Conservation (phyloP, 2,888 invertebrate species). For the Strigamia transsilvanica region DNA sequence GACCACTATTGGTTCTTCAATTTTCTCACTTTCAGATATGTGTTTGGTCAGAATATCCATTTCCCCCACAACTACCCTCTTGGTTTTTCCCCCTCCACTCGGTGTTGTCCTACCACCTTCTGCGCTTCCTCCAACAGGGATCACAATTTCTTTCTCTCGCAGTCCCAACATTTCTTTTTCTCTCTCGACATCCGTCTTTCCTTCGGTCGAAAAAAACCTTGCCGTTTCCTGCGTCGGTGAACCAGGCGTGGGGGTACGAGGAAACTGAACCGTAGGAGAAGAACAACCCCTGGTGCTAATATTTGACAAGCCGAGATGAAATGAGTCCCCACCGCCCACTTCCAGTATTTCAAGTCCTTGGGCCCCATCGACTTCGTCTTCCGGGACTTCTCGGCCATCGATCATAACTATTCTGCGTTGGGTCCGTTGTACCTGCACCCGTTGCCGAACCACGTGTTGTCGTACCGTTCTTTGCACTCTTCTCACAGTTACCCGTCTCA, state of each 20-base stretch:
- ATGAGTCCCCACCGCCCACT: background rate
- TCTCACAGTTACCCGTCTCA: slow-evolving; percentile 39
- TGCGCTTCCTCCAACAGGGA: background rate
- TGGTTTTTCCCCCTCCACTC: background rate
- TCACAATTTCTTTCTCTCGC: background rate
- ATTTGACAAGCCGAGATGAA: background rate
- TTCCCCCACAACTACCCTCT: background rate
- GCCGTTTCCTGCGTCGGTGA: background rate
- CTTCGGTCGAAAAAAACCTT: background rate
- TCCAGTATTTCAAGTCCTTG: background rate
- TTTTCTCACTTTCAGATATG: background rate
- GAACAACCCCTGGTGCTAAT: background rate
- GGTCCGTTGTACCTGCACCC: slow-evolving; percentile 65
- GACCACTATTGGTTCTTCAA: background rate
- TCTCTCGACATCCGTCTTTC: background rate
- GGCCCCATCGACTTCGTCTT: slow-evolving; percentile 9
- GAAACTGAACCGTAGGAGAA: slow-evolving; percentile 16
- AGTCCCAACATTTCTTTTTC: background rate
- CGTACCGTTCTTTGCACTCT: slow-evolving; percentile 46
- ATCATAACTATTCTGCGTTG: slow-evolving; percentile 79
- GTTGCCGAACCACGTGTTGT: slow-evolving; percentile 51
- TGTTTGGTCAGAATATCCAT: slow-evolving; percentile 1
- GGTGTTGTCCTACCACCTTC: background rate
- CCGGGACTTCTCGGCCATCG: slow-evolving; percentile 79
- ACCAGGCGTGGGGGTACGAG: background rate